These are phyloP conservation scores for Dryobates pubescens DNA, from an alignment of 2,797 vertebrate species.

Conservation along the genomic window DNA sequence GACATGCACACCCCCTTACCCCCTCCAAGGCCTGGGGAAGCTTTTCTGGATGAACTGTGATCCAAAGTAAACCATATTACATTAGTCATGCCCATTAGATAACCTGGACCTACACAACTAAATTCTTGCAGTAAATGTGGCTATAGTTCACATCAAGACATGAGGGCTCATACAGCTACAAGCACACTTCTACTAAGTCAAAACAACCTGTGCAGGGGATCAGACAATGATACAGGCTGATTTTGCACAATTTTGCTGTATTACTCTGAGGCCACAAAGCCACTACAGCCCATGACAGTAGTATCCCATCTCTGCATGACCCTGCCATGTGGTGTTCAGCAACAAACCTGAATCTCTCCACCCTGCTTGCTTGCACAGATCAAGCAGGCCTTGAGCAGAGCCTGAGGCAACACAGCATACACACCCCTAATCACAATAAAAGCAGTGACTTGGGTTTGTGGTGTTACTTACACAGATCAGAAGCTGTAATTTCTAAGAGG, in stretches of 20 bases:
- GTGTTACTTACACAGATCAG: slow-evolving; percentile 50
- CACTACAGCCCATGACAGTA: rapidly evolving
- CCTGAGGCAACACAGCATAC: not conserved
- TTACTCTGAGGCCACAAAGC: not conserved
- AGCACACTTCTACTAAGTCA: rapidly evolving
- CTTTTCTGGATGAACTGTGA: rapidly evolving
- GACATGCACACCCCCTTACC: rapidly evolving
- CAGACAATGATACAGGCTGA: not conserved
- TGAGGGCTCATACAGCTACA: not conserved
- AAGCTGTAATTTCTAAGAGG: not conserved
- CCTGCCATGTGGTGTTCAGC: rapidly evolving
- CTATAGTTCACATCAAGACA: not conserved
- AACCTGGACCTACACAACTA: not conserved
- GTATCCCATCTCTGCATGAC: not conserved
- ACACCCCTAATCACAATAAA: slow-evolving; percentile 30
- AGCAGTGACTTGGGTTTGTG: slow-evolving; percentile 7
- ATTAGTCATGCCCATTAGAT: not conserved
- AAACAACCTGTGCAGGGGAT: not conserved
- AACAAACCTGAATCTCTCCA: not conserved
- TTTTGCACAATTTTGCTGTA: not conserved
- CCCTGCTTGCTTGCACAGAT: rapidly evolving
- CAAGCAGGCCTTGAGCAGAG: not conserved
- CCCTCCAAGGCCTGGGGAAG: not conserved
- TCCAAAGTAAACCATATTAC: rapidly evolving
- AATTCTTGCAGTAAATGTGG: not conserved